phyloP scores from a whole-genome alignment of 2,888 invertebrate species.

The Perithous albicinctus region DNA sequence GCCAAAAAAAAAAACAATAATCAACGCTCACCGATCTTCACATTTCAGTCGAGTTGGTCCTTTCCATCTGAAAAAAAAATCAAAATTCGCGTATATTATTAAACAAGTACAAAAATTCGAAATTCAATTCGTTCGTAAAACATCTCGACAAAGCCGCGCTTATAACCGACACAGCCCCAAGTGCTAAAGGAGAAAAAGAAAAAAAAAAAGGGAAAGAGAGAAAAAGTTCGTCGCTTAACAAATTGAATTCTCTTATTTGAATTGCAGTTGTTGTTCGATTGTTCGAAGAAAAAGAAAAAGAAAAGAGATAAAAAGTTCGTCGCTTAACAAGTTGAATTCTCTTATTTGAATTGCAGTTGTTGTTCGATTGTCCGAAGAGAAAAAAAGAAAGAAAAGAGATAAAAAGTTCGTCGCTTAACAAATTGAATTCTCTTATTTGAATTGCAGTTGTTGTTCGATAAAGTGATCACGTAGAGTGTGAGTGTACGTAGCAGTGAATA shows the following conservation, averaged over 20 bases:
- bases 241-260: too few relatives aligned
- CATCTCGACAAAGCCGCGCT: slow-evolving; percentile 25
- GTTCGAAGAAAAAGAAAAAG: too few relatives aligned
- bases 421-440: slow-evolving; percentile 84
- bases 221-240: too few relatives aligned
- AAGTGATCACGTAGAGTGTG: slow-evolving; percentile 80
- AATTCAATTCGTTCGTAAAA: background rate
- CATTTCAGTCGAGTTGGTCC: background rate
- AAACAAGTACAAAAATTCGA: background rate
- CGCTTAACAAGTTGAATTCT: too few relatives aligned
- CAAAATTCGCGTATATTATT: background rate
- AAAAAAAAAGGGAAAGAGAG: too few relatives aligned
- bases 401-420: slow-evolving; percentile 80
- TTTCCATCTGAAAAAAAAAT: background rate
- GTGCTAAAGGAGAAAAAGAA: slow-evolving; percentile 74
- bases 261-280: too few relatives aligned
- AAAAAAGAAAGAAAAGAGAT: too few relatives aligned
- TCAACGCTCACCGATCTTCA: slow-evolving; percentile 22
- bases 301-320: too few relatives aligned
- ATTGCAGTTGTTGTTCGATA: slow-evolving; percentile 84
- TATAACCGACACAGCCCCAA: slow-evolving; percentile 72
- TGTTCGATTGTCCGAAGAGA: too few relatives aligned
- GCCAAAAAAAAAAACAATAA: slow-evolving; percentile 69
- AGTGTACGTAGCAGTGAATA: slow-evolving; percentile 80
- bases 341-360: too few relatives aligned